Evolutionary conservation across 2,888 invertebrate genomes (phyloP).

Genomic region (Iphiclides podalirius): DNA sequence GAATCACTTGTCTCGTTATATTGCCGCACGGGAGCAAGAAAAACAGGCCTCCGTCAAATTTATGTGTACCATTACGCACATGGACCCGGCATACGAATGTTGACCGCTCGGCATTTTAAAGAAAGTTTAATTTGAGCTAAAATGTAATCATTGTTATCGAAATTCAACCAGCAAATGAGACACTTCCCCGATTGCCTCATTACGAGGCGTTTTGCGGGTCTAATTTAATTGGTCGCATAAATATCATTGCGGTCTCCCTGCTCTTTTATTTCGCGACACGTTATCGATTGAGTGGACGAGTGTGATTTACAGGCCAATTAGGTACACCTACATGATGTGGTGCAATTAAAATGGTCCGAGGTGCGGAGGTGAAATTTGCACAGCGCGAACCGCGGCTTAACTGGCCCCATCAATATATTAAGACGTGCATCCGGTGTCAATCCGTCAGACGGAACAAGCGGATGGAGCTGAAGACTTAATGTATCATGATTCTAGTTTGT

Average conservation of each 20-base stretch:
- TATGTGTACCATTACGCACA: constrained; percentile 64
- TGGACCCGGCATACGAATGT: constrained; percentile 42
- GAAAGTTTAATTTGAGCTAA: constrained; percentile 63
- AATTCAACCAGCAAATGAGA: too few species aligned
- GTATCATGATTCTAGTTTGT: too few species aligned
- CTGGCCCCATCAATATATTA: constrained; percentile 64
- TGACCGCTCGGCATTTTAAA: constrained; percentile 57
- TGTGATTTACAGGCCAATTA: constrained; percentile 46
- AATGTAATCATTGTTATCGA: constrained; percentile 49
- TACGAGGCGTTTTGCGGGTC: constrained; percentile 53
- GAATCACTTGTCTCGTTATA: constrained; percentile 66
- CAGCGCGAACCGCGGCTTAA: constrained; percentile 41
- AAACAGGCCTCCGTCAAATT: constrained; percentile 58
- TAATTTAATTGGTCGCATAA: constrained; percentile 66
- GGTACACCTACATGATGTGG: constrained; percentile 33
- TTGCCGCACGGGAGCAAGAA: constrained; percentile 38
- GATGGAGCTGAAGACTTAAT: too few species aligned
- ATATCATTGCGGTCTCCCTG: constrained; percentile 49
- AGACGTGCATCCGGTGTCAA: constrained; percentile 66
- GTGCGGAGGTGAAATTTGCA: constrained; percentile 66
- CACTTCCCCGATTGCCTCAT: constrained; percentile 60
- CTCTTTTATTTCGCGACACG: constrained; percentile 35
- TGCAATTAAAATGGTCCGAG: constrained; percentile 53
- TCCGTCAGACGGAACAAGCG: constrained; percentile 50
- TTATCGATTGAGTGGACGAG: constrained; percentile 37